A percentile compares a stretch with the other conserved stretches of the same genome.
phyloP scores from a whole-genome alignment of 2,797 vertebrate genomes.

The Sebastes iracundus region DNA sequence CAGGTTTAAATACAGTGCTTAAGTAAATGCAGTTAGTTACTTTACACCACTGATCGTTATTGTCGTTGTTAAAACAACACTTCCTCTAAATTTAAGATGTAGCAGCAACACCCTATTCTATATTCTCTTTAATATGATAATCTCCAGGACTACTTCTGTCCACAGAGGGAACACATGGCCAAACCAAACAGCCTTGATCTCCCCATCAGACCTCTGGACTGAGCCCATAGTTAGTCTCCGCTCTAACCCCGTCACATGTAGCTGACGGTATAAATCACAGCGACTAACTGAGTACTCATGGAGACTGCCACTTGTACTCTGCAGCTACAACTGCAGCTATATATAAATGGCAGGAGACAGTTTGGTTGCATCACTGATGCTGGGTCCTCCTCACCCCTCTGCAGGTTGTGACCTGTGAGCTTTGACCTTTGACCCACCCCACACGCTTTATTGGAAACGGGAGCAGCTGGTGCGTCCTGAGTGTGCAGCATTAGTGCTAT shows the following conservation, averaged over 20 bases:
- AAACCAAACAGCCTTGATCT: slow-evolving; percentile 26
- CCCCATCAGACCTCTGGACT: slow-evolving; percentile 8
- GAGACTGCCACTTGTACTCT: slow-evolving; percentile 6
- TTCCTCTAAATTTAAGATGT: not conserved
- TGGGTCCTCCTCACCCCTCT: slow-evolving; percentile 21
- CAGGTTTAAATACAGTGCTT: not conserved
- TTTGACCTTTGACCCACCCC: slow-evolving; percentile 46
- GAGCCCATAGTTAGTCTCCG: not conserved
- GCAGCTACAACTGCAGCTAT: slow-evolving; percentile 37
- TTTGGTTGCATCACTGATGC: slow-evolving; percentile 48
- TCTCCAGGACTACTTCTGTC: not conserved
- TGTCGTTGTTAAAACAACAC: not conserved
- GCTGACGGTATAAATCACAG: slow-evolving; percentile 23
- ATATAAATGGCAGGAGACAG: slow-evolving; percentile 49
- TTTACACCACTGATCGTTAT: not conserved
- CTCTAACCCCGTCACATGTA: slow-evolving; percentile 30
- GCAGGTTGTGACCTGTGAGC: slow-evolving; percentile 70
- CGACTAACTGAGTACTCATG: slow-evolving; percentile 21
- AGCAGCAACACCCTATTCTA: not conserved
- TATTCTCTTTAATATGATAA: not conserved
- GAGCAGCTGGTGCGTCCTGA: slow-evolving; percentile 71
- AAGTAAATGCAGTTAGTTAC: not conserved
- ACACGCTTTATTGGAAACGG: slow-evolving; percentile 60
- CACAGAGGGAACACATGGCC: not conserved
- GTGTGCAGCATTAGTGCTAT: slow-evolving; percentile 32